Evolutionary conservation across 2,113 vertebrate genomes (phyloP).

Genomic region (Tapirus terrestris): DNA sequence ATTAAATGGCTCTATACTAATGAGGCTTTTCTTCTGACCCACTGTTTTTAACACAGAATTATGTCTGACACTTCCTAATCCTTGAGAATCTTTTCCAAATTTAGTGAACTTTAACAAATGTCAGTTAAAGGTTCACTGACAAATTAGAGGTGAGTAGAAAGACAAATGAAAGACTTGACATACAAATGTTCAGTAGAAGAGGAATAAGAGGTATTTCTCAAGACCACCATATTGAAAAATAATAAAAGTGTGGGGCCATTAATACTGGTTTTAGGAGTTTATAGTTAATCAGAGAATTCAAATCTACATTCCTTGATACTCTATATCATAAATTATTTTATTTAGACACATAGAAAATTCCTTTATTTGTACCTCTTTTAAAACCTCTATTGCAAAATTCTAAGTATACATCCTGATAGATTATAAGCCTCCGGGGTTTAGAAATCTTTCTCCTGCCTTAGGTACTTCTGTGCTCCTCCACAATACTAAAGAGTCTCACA

Average conservation of each 20-base stretch:
- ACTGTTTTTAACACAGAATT: conserved; percentile 62
- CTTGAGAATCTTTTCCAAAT: conserved; percentile 71
- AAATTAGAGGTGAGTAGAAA: conserved; percentile 71
- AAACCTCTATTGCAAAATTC: neutral
- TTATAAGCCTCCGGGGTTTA: neutral
- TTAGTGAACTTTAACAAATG: conserved; percentile 82
- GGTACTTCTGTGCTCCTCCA: neutral
- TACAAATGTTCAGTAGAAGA: neutral
- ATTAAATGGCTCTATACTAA: conserved; percentile 36
- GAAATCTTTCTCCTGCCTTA: neutral
- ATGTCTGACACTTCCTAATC: conserved; percentile 71
- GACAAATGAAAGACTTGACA: conserved; percentile 59
- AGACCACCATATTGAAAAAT: neutral
- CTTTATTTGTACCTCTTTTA: neutral
- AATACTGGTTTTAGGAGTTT: neutral
- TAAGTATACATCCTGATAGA: neutral
- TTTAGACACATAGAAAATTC: neutral
- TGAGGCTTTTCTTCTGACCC: conserved; percentile 38
- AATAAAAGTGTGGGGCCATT: neutral
- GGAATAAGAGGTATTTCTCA: neutral
- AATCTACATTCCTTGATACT: neutral
- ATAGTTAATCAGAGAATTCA: neutral
- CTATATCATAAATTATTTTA: neutral
- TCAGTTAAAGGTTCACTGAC: conserved; percentile 79
- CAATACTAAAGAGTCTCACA: neutral